Percentiles rank a stretch among this genome's conserved stretches.
Conservation (phyloP, 2,797 vertebrate species). For the Cheirogaleus major region DNA sequence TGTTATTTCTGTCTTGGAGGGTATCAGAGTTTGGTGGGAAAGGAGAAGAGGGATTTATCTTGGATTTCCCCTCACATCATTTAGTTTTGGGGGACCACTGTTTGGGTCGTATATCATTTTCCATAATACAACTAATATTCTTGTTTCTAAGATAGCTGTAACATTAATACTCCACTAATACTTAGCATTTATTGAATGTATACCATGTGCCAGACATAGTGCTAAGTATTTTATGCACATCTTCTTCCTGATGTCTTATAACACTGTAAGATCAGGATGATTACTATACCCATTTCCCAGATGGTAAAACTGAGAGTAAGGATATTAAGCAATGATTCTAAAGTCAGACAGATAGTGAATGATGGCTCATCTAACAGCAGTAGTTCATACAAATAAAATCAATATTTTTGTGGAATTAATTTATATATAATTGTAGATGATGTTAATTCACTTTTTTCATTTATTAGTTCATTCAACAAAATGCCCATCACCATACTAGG, state of each 20-base stretch:
- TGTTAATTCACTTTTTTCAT: neutral
- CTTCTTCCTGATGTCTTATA: neutral
- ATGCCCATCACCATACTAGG: neutral
- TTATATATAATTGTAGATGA: neutral
- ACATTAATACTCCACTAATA: neutral
- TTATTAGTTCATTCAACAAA: neutral
- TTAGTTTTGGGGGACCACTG: neutral
- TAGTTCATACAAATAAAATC: neutral
- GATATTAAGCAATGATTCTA: neutral
- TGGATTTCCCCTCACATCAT: neutral
- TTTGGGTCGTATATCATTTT: neutral
- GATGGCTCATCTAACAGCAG: neutral
- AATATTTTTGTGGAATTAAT: neutral
- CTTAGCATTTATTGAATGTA: neutral
- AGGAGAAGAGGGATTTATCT: neutral
- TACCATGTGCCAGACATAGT: neutral
- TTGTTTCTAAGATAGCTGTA: neutral
- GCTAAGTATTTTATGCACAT: neutral
- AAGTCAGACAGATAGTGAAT: neutral
- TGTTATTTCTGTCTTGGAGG: neutral
- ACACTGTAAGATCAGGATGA: neutral
- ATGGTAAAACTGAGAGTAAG: neutral
- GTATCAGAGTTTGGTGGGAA: neutral
- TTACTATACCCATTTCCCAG: neutral
- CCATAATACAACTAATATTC: neutral